Conservation (phyloP, 2,797 vertebrate species). For the Pangasius mekongensis region DNA sequence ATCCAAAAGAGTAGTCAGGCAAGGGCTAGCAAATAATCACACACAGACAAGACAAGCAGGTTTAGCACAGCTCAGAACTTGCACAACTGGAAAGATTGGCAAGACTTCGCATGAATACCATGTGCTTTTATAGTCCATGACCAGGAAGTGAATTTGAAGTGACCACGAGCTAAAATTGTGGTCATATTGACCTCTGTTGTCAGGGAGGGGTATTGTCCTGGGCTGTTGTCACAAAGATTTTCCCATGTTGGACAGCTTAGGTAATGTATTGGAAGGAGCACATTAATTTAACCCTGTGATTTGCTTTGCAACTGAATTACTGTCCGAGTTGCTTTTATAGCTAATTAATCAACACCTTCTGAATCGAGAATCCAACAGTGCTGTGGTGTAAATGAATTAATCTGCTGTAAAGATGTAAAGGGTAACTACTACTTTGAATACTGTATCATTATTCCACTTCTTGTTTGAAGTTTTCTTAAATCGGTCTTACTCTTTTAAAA, state of each 20-base stretch:
- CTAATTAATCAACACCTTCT: background rate
- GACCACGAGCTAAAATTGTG: background rate
- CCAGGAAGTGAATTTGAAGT: background rate
- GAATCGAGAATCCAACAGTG: background rate
- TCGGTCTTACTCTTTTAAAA: background rate
- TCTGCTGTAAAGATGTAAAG: background rate
- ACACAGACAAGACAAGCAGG: background rate
- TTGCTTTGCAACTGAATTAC: background rate
- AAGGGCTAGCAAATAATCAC: background rate
- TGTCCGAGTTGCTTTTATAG: background rate
- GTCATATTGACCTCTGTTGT: background rate
- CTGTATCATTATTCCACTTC: conserved; percentile 5
- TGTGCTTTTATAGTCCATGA: background rate
- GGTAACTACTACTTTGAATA: background rate
- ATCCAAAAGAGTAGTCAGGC: background rate
- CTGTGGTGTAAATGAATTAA: background rate
- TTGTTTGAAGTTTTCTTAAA: background rate
- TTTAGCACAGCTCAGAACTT: background rate
- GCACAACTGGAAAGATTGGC: background rate
- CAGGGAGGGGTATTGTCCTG: background rate
- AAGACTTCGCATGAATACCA: background rate
- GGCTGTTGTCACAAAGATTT: background rate
- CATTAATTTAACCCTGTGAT: background rate
- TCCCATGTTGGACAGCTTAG: background rate
- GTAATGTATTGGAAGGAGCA: background rate